These are phyloP conservation scores for Fukomys damarensis DNA, from an alignment of 2,113 vertebrate genomes.

Conservation along the genomic window DNA sequence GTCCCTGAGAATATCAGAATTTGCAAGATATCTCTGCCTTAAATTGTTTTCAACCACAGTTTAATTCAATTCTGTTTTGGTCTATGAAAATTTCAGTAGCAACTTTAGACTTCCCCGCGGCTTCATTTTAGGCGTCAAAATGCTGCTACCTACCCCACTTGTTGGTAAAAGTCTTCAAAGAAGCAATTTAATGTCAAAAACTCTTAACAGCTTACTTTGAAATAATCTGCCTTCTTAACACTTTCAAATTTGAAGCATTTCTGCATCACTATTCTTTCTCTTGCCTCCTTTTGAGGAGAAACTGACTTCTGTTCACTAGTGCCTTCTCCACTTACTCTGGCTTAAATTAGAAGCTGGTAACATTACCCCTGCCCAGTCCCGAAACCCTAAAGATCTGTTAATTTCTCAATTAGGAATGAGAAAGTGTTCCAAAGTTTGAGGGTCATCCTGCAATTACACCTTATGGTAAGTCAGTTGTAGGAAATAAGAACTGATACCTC, in stretches of 20 bases:
- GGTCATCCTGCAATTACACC: neutral
- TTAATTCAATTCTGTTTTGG: constrained; percentile 17
- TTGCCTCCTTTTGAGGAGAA: neutral
- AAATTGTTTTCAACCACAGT: neutral
- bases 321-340: neutral
- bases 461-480: neutral
- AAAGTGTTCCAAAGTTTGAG: neutral
- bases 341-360: neutral
- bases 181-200: constrained; percentile 49
- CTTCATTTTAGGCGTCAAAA: neutral
- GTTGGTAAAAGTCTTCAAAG: constrained; percentile 12
- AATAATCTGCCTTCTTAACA: constrained; percentile 24
- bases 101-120: constrained; percentile 19
- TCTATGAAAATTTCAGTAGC: constrained; percentile 20
- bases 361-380: neutral
- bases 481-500: neutral
- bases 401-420: constrained; percentile 9
- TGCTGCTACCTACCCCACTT: neutral
- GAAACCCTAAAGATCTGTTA: neutral
- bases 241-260: constrained; percentile 19
- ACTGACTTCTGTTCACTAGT: neutral
- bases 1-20: neutral
- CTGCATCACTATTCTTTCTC: neutral
- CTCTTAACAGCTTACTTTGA: constrained; percentile 34
- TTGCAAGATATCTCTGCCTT: neutral